phyloP scores from a whole-genome alignment of 2,113 vertebrate genomes.

The Empidonax traillii region DNA sequence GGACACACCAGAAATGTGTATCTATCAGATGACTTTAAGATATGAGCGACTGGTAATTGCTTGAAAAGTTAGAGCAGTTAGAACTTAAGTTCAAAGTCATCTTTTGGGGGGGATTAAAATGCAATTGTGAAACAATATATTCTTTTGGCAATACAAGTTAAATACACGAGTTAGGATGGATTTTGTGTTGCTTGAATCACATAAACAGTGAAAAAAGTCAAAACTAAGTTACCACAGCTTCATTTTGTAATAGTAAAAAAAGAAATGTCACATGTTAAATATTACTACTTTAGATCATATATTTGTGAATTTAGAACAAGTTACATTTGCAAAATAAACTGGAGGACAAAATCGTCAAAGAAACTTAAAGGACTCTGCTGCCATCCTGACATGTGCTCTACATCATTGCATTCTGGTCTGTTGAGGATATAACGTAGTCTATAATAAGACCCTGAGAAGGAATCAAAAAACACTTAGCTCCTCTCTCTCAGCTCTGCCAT shows the following conservation, averaged over 20 bases:
- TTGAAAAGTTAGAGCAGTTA: neutral
- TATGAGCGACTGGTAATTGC: neutral
- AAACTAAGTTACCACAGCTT: neutral
- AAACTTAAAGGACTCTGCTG: neutral
- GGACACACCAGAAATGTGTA: neutral
- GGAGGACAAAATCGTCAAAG: neutral
- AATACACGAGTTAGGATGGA: neutral
- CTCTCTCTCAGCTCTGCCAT: neutral
- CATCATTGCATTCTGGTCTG: neutral
- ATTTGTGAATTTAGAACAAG: neutral
- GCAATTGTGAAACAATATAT: neutral
- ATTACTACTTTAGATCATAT: neutral
- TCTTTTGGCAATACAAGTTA: neutral
- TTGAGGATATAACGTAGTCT: neutral
- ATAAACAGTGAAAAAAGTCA: neutral
- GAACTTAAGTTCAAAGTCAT: neutral
- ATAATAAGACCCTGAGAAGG: neutral
- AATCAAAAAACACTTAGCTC: neutral
- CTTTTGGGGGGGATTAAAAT: neutral
- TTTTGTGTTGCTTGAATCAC: neutral
- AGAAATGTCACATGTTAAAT: neutral
- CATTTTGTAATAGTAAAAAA: neutral
- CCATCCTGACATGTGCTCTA: neutral
- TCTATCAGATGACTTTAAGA: neutral
- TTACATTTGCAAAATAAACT: neutral